Conservation (phyloP, 2,113 vertebrate genomes). For the Anoplopoma fimbria region DNA sequence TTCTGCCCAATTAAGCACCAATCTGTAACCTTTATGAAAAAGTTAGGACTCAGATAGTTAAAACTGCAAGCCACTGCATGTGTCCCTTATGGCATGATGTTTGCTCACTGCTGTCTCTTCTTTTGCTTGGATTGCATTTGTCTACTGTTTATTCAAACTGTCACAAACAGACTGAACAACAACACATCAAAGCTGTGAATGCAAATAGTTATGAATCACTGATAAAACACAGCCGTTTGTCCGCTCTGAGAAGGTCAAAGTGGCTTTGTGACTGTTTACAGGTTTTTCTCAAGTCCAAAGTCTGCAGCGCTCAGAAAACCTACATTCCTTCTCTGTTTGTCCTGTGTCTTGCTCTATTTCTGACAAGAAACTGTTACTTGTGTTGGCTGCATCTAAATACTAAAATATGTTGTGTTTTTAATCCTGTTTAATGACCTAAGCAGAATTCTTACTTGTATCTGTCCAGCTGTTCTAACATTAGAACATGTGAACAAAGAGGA, state of each 20-base stretch:
- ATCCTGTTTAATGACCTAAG: background rate
- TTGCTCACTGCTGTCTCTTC: background rate
- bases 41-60: background rate
- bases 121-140: background rate
- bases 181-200: background rate
- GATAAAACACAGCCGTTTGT: slow-evolving; percentile 1
- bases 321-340: slow-evolving; percentile 29
- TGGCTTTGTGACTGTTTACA: slow-evolving; percentile 13
- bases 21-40: background rate
- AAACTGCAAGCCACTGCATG: background rate
- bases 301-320: slow-evolving; percentile 18
- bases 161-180: background rate
- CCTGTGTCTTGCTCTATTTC: slow-evolving; percentile 24
- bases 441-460: background rate
- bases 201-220: slow-evolving; percentile 1
- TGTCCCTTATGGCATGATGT: background rate
- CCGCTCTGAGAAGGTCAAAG: background rate
- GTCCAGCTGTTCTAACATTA: slow-evolving; percentile 9
- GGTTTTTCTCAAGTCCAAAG: slow-evolving; percentile 46
- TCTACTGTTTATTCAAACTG: background rate
- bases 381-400: background rate
- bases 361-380: background rate
- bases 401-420: background rate
- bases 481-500: background rate
- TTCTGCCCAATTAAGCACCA: background rate